Evolutionary conservation across 1,140 invertebrate species (phyloP).

Genomic region (Drosophila sechellia): DNA sequence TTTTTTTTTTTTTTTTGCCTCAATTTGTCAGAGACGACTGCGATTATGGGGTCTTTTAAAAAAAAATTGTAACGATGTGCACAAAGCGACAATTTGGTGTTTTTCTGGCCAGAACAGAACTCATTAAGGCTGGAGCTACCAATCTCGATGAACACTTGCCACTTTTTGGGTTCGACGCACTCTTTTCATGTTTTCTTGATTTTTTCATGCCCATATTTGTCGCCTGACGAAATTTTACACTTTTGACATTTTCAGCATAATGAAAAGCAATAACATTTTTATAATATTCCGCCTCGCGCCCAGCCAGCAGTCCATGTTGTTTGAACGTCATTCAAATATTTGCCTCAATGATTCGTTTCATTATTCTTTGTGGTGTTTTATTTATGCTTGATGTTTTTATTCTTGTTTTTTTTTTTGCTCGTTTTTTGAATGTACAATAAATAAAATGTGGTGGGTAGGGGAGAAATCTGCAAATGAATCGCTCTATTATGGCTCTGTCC

Average conservation of each 20-base stretch:
- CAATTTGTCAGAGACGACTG: slow-evolving; percentile 33
- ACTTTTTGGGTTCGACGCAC: neutral
- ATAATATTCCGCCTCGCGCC: slow-evolving; percentile 39
- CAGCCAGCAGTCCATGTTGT: neutral
- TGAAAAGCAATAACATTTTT: slow-evolving; percentile 72
- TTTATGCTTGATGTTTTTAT: slow-evolving; percentile 5
- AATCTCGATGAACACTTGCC: neutral
- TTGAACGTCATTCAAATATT: slow-evolving; percentile 66
- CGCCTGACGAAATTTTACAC: slow-evolving; percentile 9
- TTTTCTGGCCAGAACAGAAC: neutral
- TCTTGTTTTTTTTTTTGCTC: slow-evolving; percentile 10
- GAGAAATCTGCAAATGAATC: slow-evolving; percentile 67
- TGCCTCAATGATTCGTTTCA: slow-evolving; percentile 53
- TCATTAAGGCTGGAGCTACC: slow-evolving; percentile 3
- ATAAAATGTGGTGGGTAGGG: slow-evolving; percentile 1
- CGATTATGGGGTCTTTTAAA: slow-evolving; percentile 18
- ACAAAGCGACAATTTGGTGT: neutral
- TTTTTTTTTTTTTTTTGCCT: too few species aligned
- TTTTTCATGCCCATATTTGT: neutral
- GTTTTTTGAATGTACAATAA: slow-evolving; percentile 30
- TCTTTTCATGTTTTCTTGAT: neutral
- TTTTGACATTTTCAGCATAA: slow-evolving; percentile 48
- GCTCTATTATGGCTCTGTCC: slow-evolving; percentile 61
- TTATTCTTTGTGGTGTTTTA: slow-evolving; percentile 33
- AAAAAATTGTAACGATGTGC: neutral